Evolutionary conservation across 2,888 invertebrate species (phyloP).

Genomic region (Stenchaetothrips biformis): DNA sequence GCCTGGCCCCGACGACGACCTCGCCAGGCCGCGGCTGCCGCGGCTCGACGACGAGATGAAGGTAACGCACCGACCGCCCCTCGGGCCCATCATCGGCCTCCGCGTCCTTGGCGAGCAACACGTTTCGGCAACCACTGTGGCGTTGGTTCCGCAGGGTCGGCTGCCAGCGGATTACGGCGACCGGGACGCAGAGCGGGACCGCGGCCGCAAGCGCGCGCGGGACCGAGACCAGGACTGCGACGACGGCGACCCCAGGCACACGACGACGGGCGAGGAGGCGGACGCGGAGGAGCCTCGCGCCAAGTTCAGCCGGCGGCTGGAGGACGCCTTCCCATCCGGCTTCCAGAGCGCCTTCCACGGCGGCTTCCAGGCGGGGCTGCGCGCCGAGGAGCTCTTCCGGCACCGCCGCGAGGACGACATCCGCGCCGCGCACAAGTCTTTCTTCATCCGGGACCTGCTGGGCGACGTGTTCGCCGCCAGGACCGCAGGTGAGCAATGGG

Average conservation of each 20-base stretch:
- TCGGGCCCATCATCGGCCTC: no score
- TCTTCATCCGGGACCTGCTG: slow-evolving; percentile 76
- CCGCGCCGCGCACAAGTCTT: slow-evolving; percentile 58
- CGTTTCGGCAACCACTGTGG: no score
- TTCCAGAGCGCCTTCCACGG: slow-evolving; percentile 36
- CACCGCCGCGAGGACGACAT: slow-evolving; percentile 47
- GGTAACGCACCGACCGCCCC: no score
- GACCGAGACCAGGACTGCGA: neutral
- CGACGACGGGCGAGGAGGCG: neutral
- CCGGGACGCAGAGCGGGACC: neutral
- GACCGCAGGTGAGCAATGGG: slow-evolving; percentile 48
- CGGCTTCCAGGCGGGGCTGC: slow-evolving; percentile 39
- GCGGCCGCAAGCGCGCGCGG: neutral
- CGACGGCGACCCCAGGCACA: neutral
- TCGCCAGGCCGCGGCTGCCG: neutral
- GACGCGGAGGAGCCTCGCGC: slow-evolving; percentile 43
- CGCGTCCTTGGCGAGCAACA: no score
- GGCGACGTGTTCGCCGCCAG: slow-evolving; percentile 62
- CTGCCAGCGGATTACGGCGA: neutral
- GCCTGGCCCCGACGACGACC: neutral
- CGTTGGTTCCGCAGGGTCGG: neutral
- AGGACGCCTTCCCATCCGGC: slow-evolving; percentile 40
- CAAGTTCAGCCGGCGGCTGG: slow-evolving; percentile 40
- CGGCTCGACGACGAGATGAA: no score
- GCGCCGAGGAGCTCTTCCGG: slow-evolving; percentile 4